Evolutionary conservation across 2,113 vertebrate genomes (phyloP).

Genomic region (Lutjanus erythropterus): DNA sequence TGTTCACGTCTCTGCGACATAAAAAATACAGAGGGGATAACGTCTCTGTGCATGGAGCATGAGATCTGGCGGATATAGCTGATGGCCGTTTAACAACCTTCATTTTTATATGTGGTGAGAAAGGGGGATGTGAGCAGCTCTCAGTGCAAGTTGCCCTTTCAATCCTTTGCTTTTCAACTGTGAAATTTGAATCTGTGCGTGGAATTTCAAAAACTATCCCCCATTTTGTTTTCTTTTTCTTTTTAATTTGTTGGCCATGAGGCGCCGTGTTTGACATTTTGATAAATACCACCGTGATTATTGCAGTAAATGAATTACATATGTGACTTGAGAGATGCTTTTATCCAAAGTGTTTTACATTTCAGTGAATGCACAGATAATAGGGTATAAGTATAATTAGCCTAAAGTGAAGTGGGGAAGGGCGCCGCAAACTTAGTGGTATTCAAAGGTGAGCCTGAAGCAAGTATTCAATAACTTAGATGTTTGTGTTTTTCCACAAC

Average conservation of each 20-base stretch:
- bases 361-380: conserved; percentile 7
- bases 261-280: conserved; percentile 50
- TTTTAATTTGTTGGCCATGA: conserved; percentile 7
- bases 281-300: conserved; percentile 48
- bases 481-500: neutral
- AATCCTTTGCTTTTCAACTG: conserved; percentile 8
- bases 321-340: conserved; percentile 31
- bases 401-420: neutral
- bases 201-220: neutral
- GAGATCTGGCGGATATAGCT: neutral
- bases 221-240: conserved; percentile 8
- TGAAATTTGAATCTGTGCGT: conserved; percentile 29
- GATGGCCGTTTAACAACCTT: conserved; percentile 26
- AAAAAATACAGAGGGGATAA: conserved; percentile 23
- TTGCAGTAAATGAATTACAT: conserved; percentile 39
- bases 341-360: conserved; percentile 36
- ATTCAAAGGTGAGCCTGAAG: neutral
- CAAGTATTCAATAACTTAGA: neutral
- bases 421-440: neutral
- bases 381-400: conserved; percentile 1
- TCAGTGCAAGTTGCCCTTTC: conserved; percentile 22
- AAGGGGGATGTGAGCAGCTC: neutral
- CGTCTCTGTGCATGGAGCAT: conserved; percentile 11
- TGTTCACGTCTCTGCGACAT: neutral
- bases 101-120: conserved; percentile 14